A percentile compares a stretch with the other conserved stretches of the same genome.
Conservation (phyloP, 2,113 vertebrate species). For the Thamnaconus septentrionalis region DNA sequence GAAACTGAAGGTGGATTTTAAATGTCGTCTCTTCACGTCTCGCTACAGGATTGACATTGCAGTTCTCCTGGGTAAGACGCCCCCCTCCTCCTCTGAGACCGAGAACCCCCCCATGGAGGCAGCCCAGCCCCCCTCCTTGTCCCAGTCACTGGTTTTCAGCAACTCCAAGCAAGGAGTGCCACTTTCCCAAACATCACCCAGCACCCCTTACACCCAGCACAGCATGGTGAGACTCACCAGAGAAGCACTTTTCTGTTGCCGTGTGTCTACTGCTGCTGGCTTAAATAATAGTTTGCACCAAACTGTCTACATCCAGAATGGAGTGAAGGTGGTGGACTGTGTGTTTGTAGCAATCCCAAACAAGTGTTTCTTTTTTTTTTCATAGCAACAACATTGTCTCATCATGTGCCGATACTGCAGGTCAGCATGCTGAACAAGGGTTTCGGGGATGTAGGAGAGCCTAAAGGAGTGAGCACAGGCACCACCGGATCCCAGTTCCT, state of each 20-base stretch:
- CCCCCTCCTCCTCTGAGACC: constrained; percentile 88
- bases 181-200: constrained; percentile 81
- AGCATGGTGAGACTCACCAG: constrained; percentile 84
- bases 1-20: background rate
- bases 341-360: background rate
- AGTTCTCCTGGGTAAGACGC: constrained; percentile 94
- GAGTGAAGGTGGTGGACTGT: background rate
- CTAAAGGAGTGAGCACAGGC: constrained; percentile 82
- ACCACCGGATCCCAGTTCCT: constrained; percentile 94
- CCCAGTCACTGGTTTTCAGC: constrained; percentile 95
- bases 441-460: constrained; percentile 89
- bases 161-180: constrained; percentile 91
- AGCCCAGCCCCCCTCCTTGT: constrained; percentile 84
- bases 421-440: constrained; percentile 94
- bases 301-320: constrained; percentile 1
- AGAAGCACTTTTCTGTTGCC: background rate
- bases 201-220: constrained; percentile 87
- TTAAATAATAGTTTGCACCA: background rate
- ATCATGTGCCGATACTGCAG: constrained; percentile 64
- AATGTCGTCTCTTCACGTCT: background rate
- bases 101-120: constrained; percentile 84
- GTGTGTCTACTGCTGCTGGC: too few relatives aligned
- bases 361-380: background rate
- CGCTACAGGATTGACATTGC: constrained; percentile 90
- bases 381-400: background rate